Conservation (phyloP, 1,140 invertebrate species). For the Aporrectodea caliginosa region DNA sequence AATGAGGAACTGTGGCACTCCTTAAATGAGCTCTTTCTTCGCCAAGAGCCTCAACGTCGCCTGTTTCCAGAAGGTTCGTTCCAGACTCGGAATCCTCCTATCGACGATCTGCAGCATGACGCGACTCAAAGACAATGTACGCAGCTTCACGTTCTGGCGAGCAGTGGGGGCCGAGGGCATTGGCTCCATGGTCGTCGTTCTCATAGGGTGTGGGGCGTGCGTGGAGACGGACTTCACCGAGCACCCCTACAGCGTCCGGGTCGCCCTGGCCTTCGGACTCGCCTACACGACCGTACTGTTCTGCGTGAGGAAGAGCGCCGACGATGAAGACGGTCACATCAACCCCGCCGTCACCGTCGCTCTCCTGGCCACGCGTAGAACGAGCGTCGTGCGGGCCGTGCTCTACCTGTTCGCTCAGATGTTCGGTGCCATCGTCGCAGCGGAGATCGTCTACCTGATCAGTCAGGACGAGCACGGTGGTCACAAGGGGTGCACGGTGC, state of each 20-base stretch:
- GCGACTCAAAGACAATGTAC: constrained; percentile 40
- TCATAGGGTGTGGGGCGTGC: constrained; percentile 74
- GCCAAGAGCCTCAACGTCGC: too few relatives aligned
- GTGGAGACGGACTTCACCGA: constrained; percentile 46
- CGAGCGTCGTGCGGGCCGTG: constrained; percentile 54
- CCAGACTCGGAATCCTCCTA: too few relatives aligned
- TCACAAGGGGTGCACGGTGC: background rate
- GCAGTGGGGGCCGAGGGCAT: constrained; percentile 75
- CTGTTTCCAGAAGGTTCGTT: too few relatives aligned
- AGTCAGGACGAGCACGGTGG: background rate
- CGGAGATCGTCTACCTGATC: constrained; percentile 60
- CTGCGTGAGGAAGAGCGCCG: constrained; percentile 72
- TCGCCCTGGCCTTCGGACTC: constrained; percentile 78
- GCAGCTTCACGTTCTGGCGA: constrained; percentile 65
- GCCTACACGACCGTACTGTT: constrained; percentile 65
- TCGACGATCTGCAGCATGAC: constrained; percentile 10
- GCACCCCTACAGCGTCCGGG: constrained; percentile 63
- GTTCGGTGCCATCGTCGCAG: constrained; percentile 70
- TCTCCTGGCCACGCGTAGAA: constrained; percentile 19
- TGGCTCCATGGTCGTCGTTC: constrained; percentile 77
- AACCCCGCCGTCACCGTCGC: constrained; percentile 69
- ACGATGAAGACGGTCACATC: constrained; percentile 73
- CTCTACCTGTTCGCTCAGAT: constrained; percentile 73
- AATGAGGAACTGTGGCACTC: too few relatives aligned
- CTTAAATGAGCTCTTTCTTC: too few relatives aligned